Evolutionary conservation across 2,888 invertebrate species (phyloP).

Genomic region (Barypeithes pellucidus): DNA sequence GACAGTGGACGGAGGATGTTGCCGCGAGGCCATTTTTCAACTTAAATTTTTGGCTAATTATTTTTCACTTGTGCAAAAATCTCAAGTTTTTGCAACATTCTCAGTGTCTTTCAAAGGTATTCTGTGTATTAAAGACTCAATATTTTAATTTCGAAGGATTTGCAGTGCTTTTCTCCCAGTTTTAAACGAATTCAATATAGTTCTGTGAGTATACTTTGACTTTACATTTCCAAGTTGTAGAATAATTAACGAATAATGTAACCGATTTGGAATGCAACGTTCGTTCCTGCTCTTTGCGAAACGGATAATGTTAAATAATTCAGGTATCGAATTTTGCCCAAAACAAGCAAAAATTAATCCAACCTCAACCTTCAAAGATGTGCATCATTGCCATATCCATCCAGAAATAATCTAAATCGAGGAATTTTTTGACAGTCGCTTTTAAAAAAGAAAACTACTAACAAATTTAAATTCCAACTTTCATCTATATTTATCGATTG

Average conservation of each 20-base stretch:
- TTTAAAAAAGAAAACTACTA: neutral
- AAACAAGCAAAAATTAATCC: conserved; percentile 53
- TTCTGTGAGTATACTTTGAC: conserved; percentile 31
- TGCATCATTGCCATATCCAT: conserved; percentile 42
- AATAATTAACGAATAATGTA: neutral
- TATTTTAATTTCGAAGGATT: conserved; percentile 8
- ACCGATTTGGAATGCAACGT: neutral
- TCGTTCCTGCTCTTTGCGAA: neutral
- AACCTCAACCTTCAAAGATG: conserved; percentile 52
- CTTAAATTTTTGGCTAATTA: conserved; percentile 53
- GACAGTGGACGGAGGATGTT: conserved; percentile 66
- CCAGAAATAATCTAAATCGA: neutral
- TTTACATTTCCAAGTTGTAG: conserved; percentile 1
- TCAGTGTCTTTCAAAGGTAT: conserved; percentile 13
- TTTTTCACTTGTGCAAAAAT: conserved; percentile 38
- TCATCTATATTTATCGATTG: too few species aligned
- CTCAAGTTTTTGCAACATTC: conserved; percentile 22
- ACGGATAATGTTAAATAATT: conserved; percentile 25
- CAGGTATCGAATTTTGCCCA: conserved; percentile 48
- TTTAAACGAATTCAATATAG: conserved; percentile 13
- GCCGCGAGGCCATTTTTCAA: conserved; percentile 68
- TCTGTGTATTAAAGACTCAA: conserved; percentile 14
- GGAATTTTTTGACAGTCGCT: conserved; percentile 7
- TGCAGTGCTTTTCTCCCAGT: conserved; percentile 28
- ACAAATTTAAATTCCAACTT: too few species aligned